A percentile compares a stretch with the other conserved stretches of the same genome.
Evolutionary conservation across 2,113 vertebrate species (phyloP).

Genomic region (Cacatua alba): DNA sequence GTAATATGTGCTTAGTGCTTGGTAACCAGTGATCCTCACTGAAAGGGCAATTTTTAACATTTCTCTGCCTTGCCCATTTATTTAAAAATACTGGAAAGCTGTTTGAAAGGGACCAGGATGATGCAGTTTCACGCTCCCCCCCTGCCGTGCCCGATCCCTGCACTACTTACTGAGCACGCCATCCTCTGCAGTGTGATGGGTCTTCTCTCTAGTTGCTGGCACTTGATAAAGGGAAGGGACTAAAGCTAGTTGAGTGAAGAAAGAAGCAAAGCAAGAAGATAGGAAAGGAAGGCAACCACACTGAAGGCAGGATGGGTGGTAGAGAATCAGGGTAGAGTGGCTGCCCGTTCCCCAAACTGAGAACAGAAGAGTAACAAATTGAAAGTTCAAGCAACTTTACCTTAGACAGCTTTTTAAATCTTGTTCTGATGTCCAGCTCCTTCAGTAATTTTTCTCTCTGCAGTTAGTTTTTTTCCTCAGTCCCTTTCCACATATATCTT

Average conservation of each 20-base stretch:
- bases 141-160: rapidly evolving
- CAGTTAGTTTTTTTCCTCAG: neutral
- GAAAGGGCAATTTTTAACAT: neutral
- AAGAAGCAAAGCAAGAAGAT: neutral
- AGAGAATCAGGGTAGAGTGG: neutral
- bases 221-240: neutral
- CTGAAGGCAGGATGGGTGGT: neutral
- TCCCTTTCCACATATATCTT: neutral
- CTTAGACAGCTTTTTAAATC: neutral
- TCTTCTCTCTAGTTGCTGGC: neutral
- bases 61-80: neutral
- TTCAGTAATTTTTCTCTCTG: neutral
- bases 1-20: neutral
- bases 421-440: neutral
- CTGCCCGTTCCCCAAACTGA: neutral
- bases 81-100: neutral
- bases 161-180: neutral
- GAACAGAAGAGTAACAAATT: neutral
- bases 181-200: rapidly evolving
- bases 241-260: neutral
- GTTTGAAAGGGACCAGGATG: neutral
- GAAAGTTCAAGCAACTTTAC: neutral
- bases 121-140: neutral
- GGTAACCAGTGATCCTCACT: neutral
- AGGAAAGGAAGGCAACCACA: neutral